phyloP scores from a whole-genome alignment of 2,797 vertebrate species.

The Danionella dracula region DNA sequence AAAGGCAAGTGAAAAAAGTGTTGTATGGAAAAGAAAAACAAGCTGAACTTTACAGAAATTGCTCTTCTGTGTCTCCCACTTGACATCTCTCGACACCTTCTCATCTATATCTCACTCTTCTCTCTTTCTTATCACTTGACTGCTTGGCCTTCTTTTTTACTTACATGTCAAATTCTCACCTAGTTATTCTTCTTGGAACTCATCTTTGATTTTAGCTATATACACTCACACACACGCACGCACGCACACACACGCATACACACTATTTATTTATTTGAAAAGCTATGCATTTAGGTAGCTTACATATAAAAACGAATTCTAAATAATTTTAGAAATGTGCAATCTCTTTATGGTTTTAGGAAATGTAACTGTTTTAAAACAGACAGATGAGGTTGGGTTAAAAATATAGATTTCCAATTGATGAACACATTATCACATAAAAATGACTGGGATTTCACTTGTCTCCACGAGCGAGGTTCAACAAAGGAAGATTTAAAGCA shows the following conservation, averaged over 20 bases:
- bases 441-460: background rate
- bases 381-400: no score
- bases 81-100: constrained; percentile 1
- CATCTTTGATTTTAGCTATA: constrained; percentile 30
- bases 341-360: no score
- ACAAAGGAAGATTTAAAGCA: background rate
- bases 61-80: background rate
- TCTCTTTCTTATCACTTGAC: constrained; percentile 10
- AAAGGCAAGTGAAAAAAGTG: background rate
- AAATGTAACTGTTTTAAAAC: no score
- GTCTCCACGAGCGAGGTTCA: background rate
- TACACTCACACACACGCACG: no score
- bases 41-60: constrained; percentile 22
- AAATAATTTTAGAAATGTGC: no score
- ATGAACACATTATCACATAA: constrained; percentile 29
- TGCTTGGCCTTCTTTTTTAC: constrained; percentile 5
- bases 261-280: no score
- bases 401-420: constrained; percentile 28
- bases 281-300: no score
- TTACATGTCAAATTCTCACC: background rate
- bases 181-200: constrained; percentile 36
- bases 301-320: no score
- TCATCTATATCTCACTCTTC: constrained; percentile 16
- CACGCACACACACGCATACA: no score
- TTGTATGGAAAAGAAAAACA: background rate